A percentile compares a stretch with the other conserved stretches of the same genome.
Evolutionary conservation across 1,140 invertebrate genomes (phyloP).

Genomic region (Mya arenaria): DNA sequence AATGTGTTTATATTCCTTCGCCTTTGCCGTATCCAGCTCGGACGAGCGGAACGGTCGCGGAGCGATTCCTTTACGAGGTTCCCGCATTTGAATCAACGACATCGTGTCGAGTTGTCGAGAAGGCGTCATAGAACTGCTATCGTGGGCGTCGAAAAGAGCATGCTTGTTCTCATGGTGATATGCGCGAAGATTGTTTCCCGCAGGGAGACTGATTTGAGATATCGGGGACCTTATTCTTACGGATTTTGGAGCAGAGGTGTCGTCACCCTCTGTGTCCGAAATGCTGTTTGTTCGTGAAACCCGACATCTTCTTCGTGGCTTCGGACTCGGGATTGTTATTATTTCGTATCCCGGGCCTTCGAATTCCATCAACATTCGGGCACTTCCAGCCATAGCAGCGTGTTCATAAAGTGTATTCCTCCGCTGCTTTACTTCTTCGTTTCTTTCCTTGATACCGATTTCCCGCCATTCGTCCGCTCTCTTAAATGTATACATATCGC

Average conservation of each 20-base stretch:
- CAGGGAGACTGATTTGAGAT: conserved; percentile 1
- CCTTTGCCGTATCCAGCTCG: conserved; percentile 61
- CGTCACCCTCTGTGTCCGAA: background rate
- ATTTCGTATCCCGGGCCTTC: conserved; percentile 50
- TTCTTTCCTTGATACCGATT: conserved; percentile 68
- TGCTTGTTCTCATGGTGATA: background rate
- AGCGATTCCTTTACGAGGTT: conserved; percentile 22
- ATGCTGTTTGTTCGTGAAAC: conserved; percentile 7
- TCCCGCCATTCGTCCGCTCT: conserved; percentile 71
- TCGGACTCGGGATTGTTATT: conserved; percentile 47
- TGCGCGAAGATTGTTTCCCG: background rate
- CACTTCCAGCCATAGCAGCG: conserved; percentile 62
- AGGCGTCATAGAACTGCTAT: background rate
- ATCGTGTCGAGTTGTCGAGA: conserved; percentile 2
- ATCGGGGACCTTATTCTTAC: conserved; percentile 32
- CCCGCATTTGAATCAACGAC: conserved; percentile 46
- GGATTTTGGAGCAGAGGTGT: conserved; percentile 15
- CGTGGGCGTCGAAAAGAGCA: background rate
- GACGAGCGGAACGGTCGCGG: conserved; percentile 57
- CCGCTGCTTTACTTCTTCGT: conserved; percentile 51
- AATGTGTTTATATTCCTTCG: conserved; percentile 58
- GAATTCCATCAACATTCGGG: conserved; percentile 47
- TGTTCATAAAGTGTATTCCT: conserved; percentile 60
- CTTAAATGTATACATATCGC: conserved; percentile 67
- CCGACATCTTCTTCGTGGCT: conserved; percentile 16